Conservation (phyloP, 1,140 invertebrate genomes). For the Popillia japonica region DNA sequence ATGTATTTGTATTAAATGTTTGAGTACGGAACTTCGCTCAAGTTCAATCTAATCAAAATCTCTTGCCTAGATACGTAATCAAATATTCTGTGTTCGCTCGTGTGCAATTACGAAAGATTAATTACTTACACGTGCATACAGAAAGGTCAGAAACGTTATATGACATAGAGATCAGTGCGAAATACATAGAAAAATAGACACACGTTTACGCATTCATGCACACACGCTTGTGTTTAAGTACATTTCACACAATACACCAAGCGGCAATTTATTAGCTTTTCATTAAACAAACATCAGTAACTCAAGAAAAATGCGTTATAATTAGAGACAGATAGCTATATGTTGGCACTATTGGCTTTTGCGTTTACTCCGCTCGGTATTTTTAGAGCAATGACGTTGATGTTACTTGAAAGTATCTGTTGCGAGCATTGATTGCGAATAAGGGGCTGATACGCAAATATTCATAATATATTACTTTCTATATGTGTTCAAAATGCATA, state of each 20-base stretch:
- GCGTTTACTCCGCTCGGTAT: constrained; percentile 8
- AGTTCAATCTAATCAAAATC: neutral
- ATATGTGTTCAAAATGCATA: no score
- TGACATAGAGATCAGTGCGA: neutral
- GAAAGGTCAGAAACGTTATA: constrained; percentile 15
- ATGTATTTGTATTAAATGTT: no score
- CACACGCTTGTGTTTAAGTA: no score
- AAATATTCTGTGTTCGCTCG: constrained; percentile 28
- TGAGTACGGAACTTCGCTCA: constrained; percentile 5
- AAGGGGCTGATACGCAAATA: no score
- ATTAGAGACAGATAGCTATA: constrained; percentile 19
- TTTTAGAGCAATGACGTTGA: constrained; percentile 18
- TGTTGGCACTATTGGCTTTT: constrained; percentile 26
- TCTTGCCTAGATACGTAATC: neutral
- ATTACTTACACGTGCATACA: constrained; percentile 13
- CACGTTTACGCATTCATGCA: constrained; percentile 8
- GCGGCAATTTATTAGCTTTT: neutral
- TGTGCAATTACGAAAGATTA: constrained; percentile 29
- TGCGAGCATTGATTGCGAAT: no score
- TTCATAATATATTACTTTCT: no score
- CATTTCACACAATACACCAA: neutral
- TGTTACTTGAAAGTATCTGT: neutral
- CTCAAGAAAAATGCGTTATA: neutral
- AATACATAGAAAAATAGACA: neutral
- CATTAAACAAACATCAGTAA: constrained; percentile 5